phyloP scores from a whole-genome alignment of 2,888 invertebrate genomes.

The Conistra vaccinii region DNA sequence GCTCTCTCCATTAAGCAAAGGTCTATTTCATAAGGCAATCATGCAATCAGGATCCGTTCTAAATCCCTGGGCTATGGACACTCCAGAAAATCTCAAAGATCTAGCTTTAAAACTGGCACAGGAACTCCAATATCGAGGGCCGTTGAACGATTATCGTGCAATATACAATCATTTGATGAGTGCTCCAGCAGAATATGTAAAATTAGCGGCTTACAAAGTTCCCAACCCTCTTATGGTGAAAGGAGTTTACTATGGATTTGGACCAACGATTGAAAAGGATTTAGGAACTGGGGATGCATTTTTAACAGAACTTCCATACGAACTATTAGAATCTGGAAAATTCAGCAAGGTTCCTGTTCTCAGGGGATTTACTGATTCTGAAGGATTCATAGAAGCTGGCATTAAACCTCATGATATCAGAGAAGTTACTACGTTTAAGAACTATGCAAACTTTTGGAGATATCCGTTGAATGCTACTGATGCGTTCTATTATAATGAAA shows the following conservation, averaged over 20 bases:
- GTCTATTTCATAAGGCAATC: conserved; percentile 80
- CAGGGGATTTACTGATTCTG: conserved; percentile 81
- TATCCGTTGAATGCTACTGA: conserved; percentile 44
- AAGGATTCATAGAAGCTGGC: conserved; percentile 71
- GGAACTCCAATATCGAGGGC: conserved; percentile 71
- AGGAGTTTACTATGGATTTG: conserved; percentile 69
- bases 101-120: conserved; percentile 67
- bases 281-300: conserved; percentile 73
- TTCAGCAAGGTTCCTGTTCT: conserved; percentile 83
- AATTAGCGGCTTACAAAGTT: conserved; percentile 59
- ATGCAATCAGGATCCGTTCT: conserved; percentile 78
- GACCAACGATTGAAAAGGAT: conserved; percentile 78
- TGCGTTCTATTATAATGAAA: conserved; percentile 67
- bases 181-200: conserved; percentile 59
- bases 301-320: conserved; percentile 79
- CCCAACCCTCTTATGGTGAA: conserved; percentile 27
- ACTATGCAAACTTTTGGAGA: conserved; percentile 68
- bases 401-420: conserved; percentile 67
- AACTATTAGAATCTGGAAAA: conserved; percentile 77
- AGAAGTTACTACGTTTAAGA: conserved; percentile 67
- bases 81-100: conserved; percentile 66
- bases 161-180: conserved; percentile 69
- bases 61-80: conserved; percentile 77
- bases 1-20: conserved; percentile 73
- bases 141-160: conserved; percentile 62